A percentile compares a stretch with the other conserved stretches of the same genome.
phyloP scores from a whole-genome alignment of 2,797 vertebrate species.

The Decapterus maruadsi region DNA sequence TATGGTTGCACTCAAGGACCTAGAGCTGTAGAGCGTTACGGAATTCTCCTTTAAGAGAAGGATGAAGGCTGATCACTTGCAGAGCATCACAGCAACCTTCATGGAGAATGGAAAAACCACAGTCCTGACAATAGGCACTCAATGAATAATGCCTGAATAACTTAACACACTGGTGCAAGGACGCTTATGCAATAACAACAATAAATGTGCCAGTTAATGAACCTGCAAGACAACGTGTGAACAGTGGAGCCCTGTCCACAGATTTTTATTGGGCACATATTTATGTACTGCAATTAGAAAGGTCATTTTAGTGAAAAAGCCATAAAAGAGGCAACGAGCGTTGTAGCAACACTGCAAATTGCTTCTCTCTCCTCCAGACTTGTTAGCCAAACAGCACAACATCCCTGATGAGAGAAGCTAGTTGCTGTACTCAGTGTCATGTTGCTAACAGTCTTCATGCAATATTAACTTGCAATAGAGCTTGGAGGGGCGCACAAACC shows the following conservation, averaged over 20 bases:
- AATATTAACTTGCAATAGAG: slow-evolving; percentile 79
- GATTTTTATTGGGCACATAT: slow-evolving; percentile 29
- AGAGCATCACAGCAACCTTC: slow-evolving; percentile 34
- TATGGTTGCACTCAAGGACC: no score
- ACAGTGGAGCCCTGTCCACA: slow-evolving; percentile 25
- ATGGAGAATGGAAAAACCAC: background rate
- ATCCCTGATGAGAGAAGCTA: slow-evolving; percentile 59
- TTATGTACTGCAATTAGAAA: slow-evolving; percentile 24
- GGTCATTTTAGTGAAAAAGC: slow-evolving; percentile 50
- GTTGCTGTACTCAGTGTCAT: slow-evolving; percentile 64
- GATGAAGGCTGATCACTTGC: slow-evolving; percentile 22
- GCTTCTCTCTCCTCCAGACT: slow-evolving; percentile 47
- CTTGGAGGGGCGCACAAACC: slow-evolving; percentile 72
- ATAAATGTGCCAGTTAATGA: slow-evolving; percentile 36
- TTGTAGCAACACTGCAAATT: slow-evolving; percentile 14
- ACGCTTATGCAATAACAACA: slow-evolving; percentile 23
- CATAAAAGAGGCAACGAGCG: slow-evolving; percentile 27
- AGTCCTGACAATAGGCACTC: slow-evolving; percentile 13
- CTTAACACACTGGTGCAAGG: background rate
- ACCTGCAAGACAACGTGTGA: slow-evolving; percentile 29
- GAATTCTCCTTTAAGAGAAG: background rate
- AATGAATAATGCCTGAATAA: slow-evolving; percentile 1
- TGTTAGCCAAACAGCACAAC: slow-evolving; percentile 66
- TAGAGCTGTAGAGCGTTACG: no score
- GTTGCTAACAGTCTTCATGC: slow-evolving; percentile 75